Conservation (phyloP, 2,888 invertebrate genomes). For the Arctia plantaginis region DNA sequence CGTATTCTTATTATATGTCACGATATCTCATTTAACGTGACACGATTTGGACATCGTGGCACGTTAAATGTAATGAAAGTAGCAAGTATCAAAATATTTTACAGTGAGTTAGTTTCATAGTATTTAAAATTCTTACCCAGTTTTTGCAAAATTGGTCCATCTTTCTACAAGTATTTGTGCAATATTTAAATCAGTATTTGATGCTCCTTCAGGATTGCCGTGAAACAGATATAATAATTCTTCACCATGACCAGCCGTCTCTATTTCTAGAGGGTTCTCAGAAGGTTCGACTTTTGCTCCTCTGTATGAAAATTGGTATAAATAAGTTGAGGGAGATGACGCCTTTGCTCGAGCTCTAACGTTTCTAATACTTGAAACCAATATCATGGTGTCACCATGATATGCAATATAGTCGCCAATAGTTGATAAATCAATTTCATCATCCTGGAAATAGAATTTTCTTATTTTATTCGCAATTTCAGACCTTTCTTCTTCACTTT, state of each 20-base stretch:
- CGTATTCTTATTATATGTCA: no score
- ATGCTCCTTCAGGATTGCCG: constrained; percentile 40
- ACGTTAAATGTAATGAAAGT: background rate
- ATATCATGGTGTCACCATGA: constrained; percentile 77
- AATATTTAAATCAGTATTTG: constrained; percentile 60
- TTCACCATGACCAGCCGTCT: constrained; percentile 73
- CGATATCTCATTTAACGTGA: no score
- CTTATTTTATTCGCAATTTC: constrained; percentile 60
- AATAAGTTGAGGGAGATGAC: constrained; percentile 60
- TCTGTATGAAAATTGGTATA: constrained; percentile 80
- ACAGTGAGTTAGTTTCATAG: background rate
- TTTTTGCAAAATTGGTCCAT: constrained; percentile 79
- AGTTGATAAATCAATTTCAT: constrained; percentile 51
- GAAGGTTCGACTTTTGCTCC: constrained; percentile 68
- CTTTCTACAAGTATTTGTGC: constrained; percentile 72
- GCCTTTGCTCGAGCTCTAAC: constrained; percentile 58
- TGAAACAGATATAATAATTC: constrained; percentile 76
- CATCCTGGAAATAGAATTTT: constrained; percentile 64
- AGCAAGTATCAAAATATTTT: background rate
- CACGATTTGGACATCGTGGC: background rate
- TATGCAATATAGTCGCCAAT: constrained; percentile 66
- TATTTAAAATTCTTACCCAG: constrained; percentile 64
- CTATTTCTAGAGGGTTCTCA: constrained; percentile 61
- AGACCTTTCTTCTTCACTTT: constrained; percentile 54
- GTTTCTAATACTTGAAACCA: constrained; percentile 75